Percentiles rank a stretch among this genome's conserved stretches.
Evolutionary conservation across 1,140 invertebrate species (phyloP).

Genomic region (Andrena cerasifolii): DNA sequence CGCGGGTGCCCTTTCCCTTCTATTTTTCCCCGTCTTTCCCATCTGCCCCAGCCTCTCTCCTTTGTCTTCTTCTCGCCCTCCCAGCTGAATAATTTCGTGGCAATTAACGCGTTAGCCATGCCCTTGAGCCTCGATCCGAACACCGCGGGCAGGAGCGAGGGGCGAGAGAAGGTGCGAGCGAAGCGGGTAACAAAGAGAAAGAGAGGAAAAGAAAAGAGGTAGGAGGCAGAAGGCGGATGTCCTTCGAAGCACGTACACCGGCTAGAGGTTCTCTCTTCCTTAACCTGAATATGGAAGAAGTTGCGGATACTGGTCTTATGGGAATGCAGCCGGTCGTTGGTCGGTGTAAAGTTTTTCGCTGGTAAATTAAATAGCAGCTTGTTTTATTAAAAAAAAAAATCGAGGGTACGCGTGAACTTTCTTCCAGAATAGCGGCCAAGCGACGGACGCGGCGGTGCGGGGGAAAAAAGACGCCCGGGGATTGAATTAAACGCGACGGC

Average conservation of each 20-base stretch:
- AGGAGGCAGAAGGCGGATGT: neutral
- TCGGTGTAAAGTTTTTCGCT: neutral
- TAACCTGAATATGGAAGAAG: conserved; percentile 33
- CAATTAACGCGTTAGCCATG: conserved; percentile 51
- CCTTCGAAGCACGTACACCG: conserved; percentile 23
- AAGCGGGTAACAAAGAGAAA: neutral
- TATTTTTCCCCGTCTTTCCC: neutral
- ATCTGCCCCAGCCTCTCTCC: too few species aligned
- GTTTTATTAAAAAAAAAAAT: conserved; percentile 32
- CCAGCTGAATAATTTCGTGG: conserved; percentile 55
- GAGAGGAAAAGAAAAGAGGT: neutral
- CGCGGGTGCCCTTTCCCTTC: conserved; percentile 4
- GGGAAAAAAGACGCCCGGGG: neutral
- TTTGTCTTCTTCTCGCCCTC: neutral
- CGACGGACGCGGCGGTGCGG: neutral
- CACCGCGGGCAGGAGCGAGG: neutral
- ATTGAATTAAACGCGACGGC: neutral
- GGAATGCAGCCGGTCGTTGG: neutral
- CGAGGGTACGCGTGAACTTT: neutral
- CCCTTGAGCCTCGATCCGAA: conserved; percentile 23
- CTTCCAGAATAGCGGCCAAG: too few species aligned
- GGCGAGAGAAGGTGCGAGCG: neutral
- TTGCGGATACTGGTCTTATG: neutral
- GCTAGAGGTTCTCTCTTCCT: conserved; percentile 23
- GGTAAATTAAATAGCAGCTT: neutral